A percentile compares a stretch with the other conserved stretches of the same genome.
Conservation (phyloP, 2,888 invertebrate genomes). For the Luffia ferchaultella region DNA sequence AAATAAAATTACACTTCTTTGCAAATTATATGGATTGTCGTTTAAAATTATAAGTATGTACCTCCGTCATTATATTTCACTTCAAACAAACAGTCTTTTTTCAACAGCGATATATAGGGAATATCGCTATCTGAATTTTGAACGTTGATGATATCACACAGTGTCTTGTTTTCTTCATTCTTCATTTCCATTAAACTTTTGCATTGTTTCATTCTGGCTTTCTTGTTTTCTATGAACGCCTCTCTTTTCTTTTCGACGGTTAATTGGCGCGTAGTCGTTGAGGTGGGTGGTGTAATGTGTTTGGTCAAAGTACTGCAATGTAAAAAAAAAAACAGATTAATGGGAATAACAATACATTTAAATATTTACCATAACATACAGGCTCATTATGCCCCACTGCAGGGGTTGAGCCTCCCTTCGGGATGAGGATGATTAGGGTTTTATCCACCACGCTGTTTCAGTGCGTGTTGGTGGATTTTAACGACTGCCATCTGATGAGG, state of each 20-base stretch:
- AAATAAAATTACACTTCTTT: not conserved
- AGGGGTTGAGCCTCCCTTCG: too few relatives aligned
- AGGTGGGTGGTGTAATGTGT: conserved; percentile 72
- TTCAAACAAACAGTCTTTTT: conserved; percentile 43
- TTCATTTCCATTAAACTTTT: conserved; percentile 42
- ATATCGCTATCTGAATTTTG: conserved; percentile 53
- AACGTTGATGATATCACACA: conserved; percentile 32
- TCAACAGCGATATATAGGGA: conserved; percentile 47
- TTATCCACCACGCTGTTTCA: too few relatives aligned
- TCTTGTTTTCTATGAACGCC: conserved; percentile 46
- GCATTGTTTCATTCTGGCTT: conserved; percentile 44
- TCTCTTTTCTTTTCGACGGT: conserved; percentile 41
- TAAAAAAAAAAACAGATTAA: too few relatives aligned
- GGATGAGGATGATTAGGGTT: too few relatives aligned
- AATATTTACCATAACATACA: too few relatives aligned
- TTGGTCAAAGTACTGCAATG: conserved; percentile 71
- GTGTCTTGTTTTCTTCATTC: conserved; percentile 37
- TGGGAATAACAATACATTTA: too few relatives aligned
- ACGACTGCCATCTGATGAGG: too few relatives aligned
- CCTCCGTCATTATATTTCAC: conserved; percentile 46
- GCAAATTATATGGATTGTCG: not conserved
- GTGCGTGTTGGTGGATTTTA: too few relatives aligned
- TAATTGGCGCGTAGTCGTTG: conserved; percentile 36
- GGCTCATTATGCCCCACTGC: too few relatives aligned
- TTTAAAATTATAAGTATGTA: conserved; percentile 22